Base-by-base conservation (phyloP, 2,113 vertebrate species). In the Dendropsophus ebraccatus region DNA sequence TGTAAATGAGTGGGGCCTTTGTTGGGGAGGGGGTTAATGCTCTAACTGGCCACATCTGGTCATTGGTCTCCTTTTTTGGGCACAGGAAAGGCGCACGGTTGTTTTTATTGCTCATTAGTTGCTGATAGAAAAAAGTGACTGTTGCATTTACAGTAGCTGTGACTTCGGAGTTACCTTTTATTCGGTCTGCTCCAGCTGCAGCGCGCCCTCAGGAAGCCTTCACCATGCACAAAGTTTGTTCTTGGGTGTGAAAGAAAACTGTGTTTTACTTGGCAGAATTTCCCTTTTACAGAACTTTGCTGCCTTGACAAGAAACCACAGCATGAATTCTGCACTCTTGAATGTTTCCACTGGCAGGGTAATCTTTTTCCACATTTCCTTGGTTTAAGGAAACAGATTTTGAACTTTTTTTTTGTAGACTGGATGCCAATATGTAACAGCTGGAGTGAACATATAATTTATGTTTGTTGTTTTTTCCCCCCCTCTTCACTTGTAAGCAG, bases 351-450 rank as follows among this genome's bases (percentile, higher is more conserved):
- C 91, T 93, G 94, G 94, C 97, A 96, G 95, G 94, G 96, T 96
- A 95, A 95, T 92, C 95, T 96, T 96, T 96, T 97, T 97, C 96
- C 96, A 96, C 96, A 95, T 97, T 96, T 96, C 95, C 94, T 95
- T 94, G 92, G 92, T 95, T 94, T 95, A 96, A 98, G 97, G 97
- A 99, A 99, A 97, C 97, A 98, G 95, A 98, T 97, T 97, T 96
- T 92, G 94, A 91, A 94, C 94, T 94, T 94, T 94, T 94, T 94
- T 90, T 89, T 88, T 92, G 91, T 91, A 91, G 90, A 94, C 92
- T 92, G 93, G 95, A 94, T 93, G 95, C 94, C 94, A 94, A 90
- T 92, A 92, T 93, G 91, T 88, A 91, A 91, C 95, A 94, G 91
- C 91, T 94, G 93, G 94, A 94, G 93, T 91, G 92, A 91, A 91